Evolutionary conservation across 2,113 vertebrate species (phyloP), one percentile per base, ranked within the genome.

Genomic region (Alethe diademata): DNA sequence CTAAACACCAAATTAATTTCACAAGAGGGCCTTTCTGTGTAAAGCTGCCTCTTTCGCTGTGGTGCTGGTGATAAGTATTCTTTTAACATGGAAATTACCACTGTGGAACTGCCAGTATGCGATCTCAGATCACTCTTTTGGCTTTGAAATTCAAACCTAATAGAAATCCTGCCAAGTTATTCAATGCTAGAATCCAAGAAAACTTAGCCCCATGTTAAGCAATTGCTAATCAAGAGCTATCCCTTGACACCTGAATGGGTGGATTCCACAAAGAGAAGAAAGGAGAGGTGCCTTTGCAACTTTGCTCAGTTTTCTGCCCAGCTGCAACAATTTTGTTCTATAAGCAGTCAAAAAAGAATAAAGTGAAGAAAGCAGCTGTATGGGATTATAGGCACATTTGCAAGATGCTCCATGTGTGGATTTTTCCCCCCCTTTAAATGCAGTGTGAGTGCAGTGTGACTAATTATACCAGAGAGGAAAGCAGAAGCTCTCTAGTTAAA

Each of bases 401-500:
- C 96, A 97, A 97, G 97, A 98, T 97, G 96, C 96, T 95, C 90
- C 65, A 95, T 93, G 93, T 85, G 95, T 96, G 67, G 94, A 88
- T 95, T 96, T 72, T 13, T 23, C 9, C 70, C 89, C 70, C 94
- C 92, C 86, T 92, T 95, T 94, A 93, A 97, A 97, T 94, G 97
- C 96, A 97, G 97, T 96, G 95, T 96, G 97, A 97, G 97, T 97
- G 97, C 97, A 95, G 97, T 97, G 97, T 98, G 98, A 97, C 97
- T 98, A 98, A 98, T 98, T 97, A 97, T 95, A 95, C 97, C 96
- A 86, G 95, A 88, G 97, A 97, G 98, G 96, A 95, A 97, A 98
- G 98, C 97, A 97, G 97, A 97, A 97, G 97, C 97, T 98, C 97
- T 98, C 96, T 87, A 97, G 97, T 96, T 97, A 97, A 98, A 98